Conservation (phyloP, 1,140 invertebrate genomes). For the Pteromalus puparum region DNA sequence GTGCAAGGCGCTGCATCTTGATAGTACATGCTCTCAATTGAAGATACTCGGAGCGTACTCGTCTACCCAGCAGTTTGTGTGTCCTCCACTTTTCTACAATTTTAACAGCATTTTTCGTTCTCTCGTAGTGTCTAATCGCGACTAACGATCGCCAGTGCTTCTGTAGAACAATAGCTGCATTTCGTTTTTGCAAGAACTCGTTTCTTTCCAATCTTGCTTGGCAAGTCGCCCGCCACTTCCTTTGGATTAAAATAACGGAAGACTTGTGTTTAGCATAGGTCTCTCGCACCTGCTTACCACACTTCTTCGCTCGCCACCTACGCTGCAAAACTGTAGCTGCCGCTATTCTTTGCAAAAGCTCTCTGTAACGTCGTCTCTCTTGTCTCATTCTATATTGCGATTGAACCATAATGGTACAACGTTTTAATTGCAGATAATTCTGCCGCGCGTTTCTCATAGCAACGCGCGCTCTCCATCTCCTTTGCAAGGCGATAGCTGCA, state of each 20-base stretch:
- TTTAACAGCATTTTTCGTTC: conserved; percentile 31
- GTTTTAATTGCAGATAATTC: conserved; percentile 60
- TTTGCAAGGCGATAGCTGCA: conserved; percentile 58
- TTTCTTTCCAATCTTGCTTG: conserved; percentile 20
- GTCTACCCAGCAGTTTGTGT: conserved; percentile 55
- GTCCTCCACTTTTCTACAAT: conserved; percentile 51
- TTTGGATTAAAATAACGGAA: conserved; percentile 56
- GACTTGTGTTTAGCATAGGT: conserved; percentile 57
- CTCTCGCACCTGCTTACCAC: conserved; percentile 39
- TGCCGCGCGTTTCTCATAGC: conserved; percentile 56
- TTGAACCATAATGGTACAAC: conserved; percentile 63
- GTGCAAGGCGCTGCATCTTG: conserved; percentile 62
- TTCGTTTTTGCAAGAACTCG: conserved; percentile 46
- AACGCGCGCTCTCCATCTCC: conserved; percentile 58
- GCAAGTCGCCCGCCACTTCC: conserved; percentile 51
- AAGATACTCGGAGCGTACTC: conserved; percentile 59
- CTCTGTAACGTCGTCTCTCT: conserved; percentile 37
- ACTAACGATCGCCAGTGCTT: conserved; percentile 50
- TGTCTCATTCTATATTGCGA: conserved; percentile 61
- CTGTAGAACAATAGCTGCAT: conserved; percentile 55
- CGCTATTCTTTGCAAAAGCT: conserved; percentile 46
- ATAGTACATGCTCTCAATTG: conserved; percentile 56
- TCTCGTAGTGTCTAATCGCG: background rate
- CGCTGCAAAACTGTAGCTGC: conserved; percentile 58
- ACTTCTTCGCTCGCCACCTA: conserved; percentile 54